A percentile compares a stretch with the other conserved stretches of the same genome.
Evolutionary conservation across 2,797 vertebrate species (phyloP).

Genomic region (Parambassis ranga): DNA sequence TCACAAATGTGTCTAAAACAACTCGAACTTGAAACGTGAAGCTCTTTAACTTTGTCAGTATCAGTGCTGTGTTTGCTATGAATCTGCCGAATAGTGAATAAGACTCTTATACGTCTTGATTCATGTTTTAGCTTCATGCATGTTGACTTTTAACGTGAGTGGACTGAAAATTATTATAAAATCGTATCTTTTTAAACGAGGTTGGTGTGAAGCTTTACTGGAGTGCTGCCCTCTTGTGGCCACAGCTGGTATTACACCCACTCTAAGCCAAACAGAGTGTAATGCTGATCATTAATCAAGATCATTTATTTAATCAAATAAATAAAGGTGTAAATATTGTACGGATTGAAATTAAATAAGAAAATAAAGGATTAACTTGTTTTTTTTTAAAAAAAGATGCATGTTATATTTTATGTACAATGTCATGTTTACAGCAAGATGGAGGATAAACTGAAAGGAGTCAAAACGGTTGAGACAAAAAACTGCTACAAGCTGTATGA

Average conservation of each 20-base stretch:
- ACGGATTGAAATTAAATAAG: too few species aligned
- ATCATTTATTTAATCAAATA: too few species aligned
- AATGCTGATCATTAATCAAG: too few species aligned
- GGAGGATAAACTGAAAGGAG: background rate
- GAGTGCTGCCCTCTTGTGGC: background rate
- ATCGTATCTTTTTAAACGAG: background rate
- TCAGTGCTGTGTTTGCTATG: rapidly evolving
- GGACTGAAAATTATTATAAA: rapidly evolving
- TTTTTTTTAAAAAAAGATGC: too few species aligned
- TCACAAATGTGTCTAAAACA: background rate
- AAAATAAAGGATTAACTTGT: too few species aligned
- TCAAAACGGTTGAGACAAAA: background rate
- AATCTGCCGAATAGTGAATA: background rate
- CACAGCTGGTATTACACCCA: background rate
- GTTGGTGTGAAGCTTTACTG: background rate
- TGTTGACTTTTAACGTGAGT: background rate
- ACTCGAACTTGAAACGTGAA: rapidly evolving
- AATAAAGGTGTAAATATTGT: too few species aligned
- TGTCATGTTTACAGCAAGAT: too few species aligned
- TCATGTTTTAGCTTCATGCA: rapidly evolving
- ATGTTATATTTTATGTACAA: too few species aligned
- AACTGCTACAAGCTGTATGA: background rate
- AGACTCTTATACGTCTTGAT: rapidly evolving
- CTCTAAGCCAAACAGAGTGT: too few species aligned
- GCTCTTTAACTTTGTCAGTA: rapidly evolving